Conservation (phyloP, 2,113 vertebrate species). For the Hypomesus transpacificus region DNA sequence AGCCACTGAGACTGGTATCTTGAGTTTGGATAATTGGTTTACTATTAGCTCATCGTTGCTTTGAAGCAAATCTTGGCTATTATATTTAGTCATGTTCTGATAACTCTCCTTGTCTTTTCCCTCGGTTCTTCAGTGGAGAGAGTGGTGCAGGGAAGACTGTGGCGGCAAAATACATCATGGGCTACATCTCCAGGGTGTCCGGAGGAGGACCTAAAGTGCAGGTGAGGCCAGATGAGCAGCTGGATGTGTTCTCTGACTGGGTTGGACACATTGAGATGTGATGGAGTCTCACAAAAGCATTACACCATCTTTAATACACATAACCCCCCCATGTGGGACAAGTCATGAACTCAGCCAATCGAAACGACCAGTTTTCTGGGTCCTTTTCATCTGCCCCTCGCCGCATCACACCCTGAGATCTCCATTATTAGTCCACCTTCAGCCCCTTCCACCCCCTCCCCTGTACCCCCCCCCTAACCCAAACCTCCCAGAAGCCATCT, state of each 20-base stretch:
- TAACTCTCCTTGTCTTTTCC: conserved; percentile 27
- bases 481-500: conserved; percentile 53
- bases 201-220: conserved; percentile 93
- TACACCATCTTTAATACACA: not conserved
- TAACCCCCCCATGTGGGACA: not conserved
- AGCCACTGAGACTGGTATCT: not conserved
- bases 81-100: not conserved
- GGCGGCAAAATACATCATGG: conserved; percentile 96
- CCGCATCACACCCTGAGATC: conserved; percentile 1
- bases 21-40: not conserved
- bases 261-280: not conserved
- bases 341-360: not conserved
- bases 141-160: conserved; percentile 97
- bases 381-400: conserved; percentile 7
- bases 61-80: not conserved
- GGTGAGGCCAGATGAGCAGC: conserved; percentile 67
- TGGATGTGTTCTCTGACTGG: not conserved
- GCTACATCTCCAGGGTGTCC: conserved; percentile 92
- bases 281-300: not conserved
- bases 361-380: conserved; percentile 20
- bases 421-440: conserved; percentile 41
- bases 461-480: not conserved
- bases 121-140: conserved; percentile 79
- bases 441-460: conserved; percentile 14
- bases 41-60: not conserved